Evolutionary conservation across 1,140 invertebrate species (phyloP).

Genomic region (Orussus abietinus): DNA sequence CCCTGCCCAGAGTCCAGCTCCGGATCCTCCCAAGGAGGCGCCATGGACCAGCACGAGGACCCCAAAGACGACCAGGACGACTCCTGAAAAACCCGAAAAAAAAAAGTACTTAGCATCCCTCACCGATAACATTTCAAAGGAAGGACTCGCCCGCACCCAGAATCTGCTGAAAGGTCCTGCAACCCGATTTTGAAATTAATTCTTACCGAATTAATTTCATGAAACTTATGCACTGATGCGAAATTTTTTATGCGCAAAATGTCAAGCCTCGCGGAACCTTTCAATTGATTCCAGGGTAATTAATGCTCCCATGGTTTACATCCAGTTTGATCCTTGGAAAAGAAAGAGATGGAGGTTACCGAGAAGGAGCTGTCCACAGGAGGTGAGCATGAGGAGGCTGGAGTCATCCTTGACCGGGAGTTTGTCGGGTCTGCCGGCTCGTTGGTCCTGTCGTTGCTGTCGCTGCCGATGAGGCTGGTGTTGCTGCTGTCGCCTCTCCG

Average conservation of each 20-base stretch:
- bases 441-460: constrained; percentile 23
- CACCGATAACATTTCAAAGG: too few relatives aligned
- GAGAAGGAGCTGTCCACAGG: constrained; percentile 44
- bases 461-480: constrained; percentile 22
- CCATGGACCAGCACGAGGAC: constrained; percentile 50
- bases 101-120: constrained; percentile 9
- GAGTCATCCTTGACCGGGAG: constrained; percentile 33
- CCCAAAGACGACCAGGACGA: constrained; percentile 52
- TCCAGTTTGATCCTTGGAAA: not conserved
- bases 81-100: constrained; percentile 32
- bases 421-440: constrained; percentile 15
- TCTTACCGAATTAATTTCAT: too few relatives aligned
- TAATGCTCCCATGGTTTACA: too few relatives aligned
- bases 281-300: too few relatives aligned
- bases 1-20: constrained; percentile 54
- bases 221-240: too few relatives aligned
- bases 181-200: too few relatives aligned
- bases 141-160: too few relatives aligned
- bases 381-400: constrained; percentile 44
- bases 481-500: constrained; percentile 27
- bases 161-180: too few relatives aligned
- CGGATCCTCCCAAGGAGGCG: constrained; percentile 46
- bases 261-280: too few relatives aligned
- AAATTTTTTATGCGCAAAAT: too few relatives aligned
- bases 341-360: constrained; percentile 27